Evolutionary conservation across 2,797 vertebrate genomes (phyloP), one percentile per base, ranked within the genome.

Genomic region (Streptopelia turtur): DNA sequence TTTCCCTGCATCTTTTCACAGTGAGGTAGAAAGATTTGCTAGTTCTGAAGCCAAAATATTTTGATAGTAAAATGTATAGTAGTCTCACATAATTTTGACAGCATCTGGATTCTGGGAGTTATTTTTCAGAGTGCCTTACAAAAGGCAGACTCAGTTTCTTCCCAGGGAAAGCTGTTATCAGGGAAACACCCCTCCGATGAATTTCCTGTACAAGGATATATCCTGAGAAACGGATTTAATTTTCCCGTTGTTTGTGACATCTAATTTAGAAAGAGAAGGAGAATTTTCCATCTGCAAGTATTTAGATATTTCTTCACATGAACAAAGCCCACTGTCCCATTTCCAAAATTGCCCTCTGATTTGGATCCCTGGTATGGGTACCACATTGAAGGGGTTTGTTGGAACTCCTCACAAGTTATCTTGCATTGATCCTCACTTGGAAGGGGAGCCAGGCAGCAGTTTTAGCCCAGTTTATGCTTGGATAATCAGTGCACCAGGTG

Each of bases 111-210:
- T 93, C 83, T 91, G 77, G 52, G 66, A 93, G 39, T 56, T 83
- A 60, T 66, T 93, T 94, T 96, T 89, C 80, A 89, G 74, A 88
- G 77, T 5, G 20, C 10, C 16, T 87, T 88, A 93, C 64, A 91
- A 90, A 96, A 94, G 76, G 10, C 93, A 96, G 95, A 70, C 91
- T 82, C 53, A 18, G 30, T 92, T 96, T 95, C 93, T 94, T 96
- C 88, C 89, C 94, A 95, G 56, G 16, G 84, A 96, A 94, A 85
- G 50, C 60, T 86, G 64, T 94, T 95, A 95, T 93, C 83, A 90
- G 83, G 81, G 94, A 77, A 94, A 93, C 88, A 84, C 83, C 83
- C 85, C 83, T 92, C 35, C 8, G 0, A 50, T 72, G 64, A 90
- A 90, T 84, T 95, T 97, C 93, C 94, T 96, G 92, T 37, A 24